A percentile compares a stretch with the other conserved stretches of the same genome.
phyloP scores from a whole-genome alignment of 2,113 vertebrate genomes.

The Gymnobelideus leadbeateri region DNA sequence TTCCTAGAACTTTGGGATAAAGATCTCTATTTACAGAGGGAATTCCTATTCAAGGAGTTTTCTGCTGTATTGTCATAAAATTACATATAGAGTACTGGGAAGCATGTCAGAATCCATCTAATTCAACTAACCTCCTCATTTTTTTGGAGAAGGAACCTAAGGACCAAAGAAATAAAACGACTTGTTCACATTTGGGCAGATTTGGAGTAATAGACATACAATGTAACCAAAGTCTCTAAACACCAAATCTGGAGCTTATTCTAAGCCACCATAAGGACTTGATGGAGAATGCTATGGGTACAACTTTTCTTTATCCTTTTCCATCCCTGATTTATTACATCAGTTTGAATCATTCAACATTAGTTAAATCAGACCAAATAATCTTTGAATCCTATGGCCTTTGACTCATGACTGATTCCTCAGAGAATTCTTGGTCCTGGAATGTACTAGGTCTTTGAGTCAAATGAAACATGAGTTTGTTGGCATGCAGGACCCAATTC shows the following conservation, averaged over 20 bases:
- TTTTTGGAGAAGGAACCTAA: neutral
- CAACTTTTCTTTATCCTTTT: neutral
- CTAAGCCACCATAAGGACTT: neutral
- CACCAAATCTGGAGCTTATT: neutral
- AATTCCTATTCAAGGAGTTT: neutral
- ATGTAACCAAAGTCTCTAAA: neutral
- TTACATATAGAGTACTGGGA: neutral
- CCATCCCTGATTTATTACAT: constrained; percentile 55
- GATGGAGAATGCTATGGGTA: neutral
- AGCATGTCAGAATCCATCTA: neutral
- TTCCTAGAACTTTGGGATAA: neutral
- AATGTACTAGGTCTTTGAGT: constrained; percentile 56
- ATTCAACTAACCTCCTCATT: neutral
- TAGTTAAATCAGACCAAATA: constrained; percentile 29
- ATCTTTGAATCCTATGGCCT: constrained; percentile 34
- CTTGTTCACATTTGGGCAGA: neutral
- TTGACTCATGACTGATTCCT: constrained; percentile 59
- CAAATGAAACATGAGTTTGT: constrained; percentile 57
- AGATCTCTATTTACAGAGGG: too few relatives aligned
- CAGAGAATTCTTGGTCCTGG: constrained; percentile 59
- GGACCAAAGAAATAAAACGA: neutral
- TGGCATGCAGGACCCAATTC: constrained; percentile 26
- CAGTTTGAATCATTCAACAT: constrained; percentile 11
- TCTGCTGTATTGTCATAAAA: neutral
- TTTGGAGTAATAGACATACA: neutral